These are phyloP conservation scores for Drosophila formosana DNA, from an alignment of 2,888 invertebrate species.

Conservation along the genomic window DNA sequence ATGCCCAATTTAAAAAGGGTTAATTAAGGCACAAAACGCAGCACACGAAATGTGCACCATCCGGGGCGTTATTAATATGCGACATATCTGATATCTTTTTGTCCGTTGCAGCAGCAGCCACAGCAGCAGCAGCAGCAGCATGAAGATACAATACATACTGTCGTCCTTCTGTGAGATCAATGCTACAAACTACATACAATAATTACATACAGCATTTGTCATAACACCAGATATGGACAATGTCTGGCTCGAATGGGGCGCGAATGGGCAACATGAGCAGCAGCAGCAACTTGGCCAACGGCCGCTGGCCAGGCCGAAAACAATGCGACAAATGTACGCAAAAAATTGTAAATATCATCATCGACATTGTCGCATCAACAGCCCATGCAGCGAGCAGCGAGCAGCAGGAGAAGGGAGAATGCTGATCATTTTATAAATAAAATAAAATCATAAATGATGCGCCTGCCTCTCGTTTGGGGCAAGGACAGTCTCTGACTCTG, in stretches of 20 bases:
- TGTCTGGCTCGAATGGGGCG: slow-evolving; percentile 52
- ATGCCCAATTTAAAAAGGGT: slow-evolving; percentile 83
- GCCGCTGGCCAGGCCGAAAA: slow-evolving; percentile 34
- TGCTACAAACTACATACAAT: slow-evolving; percentile 66
- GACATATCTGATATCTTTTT: slow-evolving; percentile 80
- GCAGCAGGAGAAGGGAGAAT: slow-evolving; percentile 41
- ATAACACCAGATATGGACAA: slow-evolving; percentile 80
- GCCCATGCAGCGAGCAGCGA: neutral
- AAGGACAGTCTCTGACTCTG: slow-evolving; percentile 24
- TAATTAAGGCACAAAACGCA: slow-evolving; percentile 82
- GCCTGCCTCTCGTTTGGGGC: slow-evolving; percentile 22
- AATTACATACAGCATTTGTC: slow-evolving; percentile 82
- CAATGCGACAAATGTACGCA: slow-evolving; percentile 73
- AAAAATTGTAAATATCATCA: slow-evolving; percentile 81
- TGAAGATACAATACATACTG: slow-evolving; percentile 10
- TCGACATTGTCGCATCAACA: slow-evolving; percentile 48
- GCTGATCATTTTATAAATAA: slow-evolving; percentile 77
- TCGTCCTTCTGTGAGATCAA: slow-evolving; percentile 50
- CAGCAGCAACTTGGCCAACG: slow-evolving; percentile 10
- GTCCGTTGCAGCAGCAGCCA: slow-evolving; percentile 27
- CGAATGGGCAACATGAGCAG: slow-evolving; percentile 61
- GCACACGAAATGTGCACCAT: slow-evolving; percentile 70
- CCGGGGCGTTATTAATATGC: slow-evolving; percentile 81
- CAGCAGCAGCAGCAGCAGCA: neutral
- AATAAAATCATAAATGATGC: slow-evolving; percentile 79